Percentiles rank a stretch among this genome's conserved stretches.
Conservation (phyloP, 1,140 invertebrate species). For the Periplaneta americana region DNA sequence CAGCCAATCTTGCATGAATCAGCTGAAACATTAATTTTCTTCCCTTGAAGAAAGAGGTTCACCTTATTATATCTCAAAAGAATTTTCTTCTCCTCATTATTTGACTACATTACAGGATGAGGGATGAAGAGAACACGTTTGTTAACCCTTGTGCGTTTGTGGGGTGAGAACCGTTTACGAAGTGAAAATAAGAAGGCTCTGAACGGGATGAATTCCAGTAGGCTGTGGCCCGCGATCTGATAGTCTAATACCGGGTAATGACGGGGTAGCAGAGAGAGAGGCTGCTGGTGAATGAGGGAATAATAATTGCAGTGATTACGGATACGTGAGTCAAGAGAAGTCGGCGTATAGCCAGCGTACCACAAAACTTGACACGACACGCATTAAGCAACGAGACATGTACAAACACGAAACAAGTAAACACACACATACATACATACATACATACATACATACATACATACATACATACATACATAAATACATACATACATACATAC, state of each 20-base stretch:
- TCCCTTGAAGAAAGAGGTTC: not conserved
- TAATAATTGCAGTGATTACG: not conserved
- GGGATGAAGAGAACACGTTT: not conserved
- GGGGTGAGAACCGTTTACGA: not conserved
- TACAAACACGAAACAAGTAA: too few species aligned
- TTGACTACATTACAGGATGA: not conserved
- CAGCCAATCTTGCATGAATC: not conserved
- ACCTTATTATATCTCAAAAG: not conserved
- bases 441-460: too few species aligned
- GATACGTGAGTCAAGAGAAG: not conserved
- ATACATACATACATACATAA: too few species aligned
- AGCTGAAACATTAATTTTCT: not conserved
- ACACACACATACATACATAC: too few species aligned
- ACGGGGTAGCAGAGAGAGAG: not conserved
- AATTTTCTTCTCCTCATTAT: not conserved
- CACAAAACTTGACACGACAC: too few species aligned
- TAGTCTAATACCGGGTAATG: slow-evolving; percentile 2
- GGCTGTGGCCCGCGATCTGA: not conserved
- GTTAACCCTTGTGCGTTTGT: too few species aligned
- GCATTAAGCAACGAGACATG: too few species aligned
- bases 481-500: too few species aligned
- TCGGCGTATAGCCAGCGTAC: not conserved
- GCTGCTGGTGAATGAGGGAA: too few species aligned
- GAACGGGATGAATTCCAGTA: not conserved
- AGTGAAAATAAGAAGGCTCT: not conserved